A percentile compares a stretch with the other conserved stretches of the same genome.
Conservation (phyloP, 64 coral and sea anemone genomes). For the Porites australiensis region DNA sequence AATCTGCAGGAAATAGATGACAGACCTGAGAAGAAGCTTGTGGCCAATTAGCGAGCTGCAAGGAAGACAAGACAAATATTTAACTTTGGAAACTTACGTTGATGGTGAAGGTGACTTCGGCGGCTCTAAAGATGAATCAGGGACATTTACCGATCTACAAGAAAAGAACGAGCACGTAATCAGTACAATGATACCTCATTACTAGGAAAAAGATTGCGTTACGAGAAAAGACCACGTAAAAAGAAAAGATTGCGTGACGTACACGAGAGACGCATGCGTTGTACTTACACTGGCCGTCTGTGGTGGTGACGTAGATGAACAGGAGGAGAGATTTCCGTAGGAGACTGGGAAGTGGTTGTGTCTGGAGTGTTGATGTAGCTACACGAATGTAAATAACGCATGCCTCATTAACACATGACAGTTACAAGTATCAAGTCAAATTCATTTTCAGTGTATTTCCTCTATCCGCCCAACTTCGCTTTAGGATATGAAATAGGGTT, state of each 20-base stretch:
- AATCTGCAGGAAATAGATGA: not conserved
- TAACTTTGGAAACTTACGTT: slow-evolving; percentile 14
- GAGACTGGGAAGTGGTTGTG: slow-evolving; percentile 6
- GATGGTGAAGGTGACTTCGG: slow-evolving; percentile 15
- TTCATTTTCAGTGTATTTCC: not conserved
- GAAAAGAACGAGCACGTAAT: not conserved
- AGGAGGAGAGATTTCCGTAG: not conserved
- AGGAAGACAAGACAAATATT: not conserved
- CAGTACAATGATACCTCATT: not conserved
- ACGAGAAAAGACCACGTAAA: not conserved
- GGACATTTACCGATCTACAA: not conserved
- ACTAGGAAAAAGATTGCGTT: not conserved
- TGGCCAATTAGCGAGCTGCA: not conserved
- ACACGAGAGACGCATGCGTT: not conserved
- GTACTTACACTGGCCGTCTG: slow-evolving; percentile 17
- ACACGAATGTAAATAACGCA: slow-evolving; percentile 30
- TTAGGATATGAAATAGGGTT: too few relatives aligned
- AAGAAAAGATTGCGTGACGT: slow-evolving; percentile 24
- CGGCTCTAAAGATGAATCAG: not conserved
- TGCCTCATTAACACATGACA: slow-evolving; percentile 11
- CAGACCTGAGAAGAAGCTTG: not conserved
- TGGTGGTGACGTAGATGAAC: not conserved
- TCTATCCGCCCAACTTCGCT: too few relatives aligned
- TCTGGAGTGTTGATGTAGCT: slow-evolving; percentile 46
- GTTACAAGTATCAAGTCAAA: not conserved